A percentile compares a stretch with the other conserved stretches of the same genome.
Conservation (phyloP, 1,140 invertebrate species). For the Aphelinus certus region DNA sequence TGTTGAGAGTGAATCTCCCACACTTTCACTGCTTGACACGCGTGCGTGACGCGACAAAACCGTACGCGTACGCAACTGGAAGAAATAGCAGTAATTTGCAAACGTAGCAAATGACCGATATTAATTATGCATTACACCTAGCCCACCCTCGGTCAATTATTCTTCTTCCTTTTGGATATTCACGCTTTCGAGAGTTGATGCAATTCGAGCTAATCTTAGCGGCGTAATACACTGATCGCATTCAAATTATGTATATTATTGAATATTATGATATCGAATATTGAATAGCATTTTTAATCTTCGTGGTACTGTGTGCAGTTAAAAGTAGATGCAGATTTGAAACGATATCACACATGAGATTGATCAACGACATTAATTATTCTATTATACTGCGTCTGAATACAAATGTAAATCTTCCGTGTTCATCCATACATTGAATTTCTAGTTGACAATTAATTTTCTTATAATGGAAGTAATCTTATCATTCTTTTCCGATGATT, state of each 20-base stretch:
- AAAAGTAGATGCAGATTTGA: no score
- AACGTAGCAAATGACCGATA: constrained; percentile 3
- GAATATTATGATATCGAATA: not conserved
- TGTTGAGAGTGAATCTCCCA: constrained; percentile 34
- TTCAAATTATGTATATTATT: not conserved
- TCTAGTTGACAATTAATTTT: no score
- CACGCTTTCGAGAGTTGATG: not conserved
- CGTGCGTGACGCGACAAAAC: constrained; percentile 12
- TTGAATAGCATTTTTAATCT: no score
- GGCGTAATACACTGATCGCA: no score
- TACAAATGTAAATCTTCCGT: no score
- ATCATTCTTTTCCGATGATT: no score
- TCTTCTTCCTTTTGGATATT: not conserved
- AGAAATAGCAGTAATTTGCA: constrained; percentile 19
- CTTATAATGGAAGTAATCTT: no score
- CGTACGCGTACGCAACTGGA: not conserved
- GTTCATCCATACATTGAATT: no score
- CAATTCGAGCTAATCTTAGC: not conserved
- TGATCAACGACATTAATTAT: no score
- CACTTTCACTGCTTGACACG: constrained; percentile 32
- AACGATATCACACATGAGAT: no score
- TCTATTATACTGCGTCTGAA: no score
- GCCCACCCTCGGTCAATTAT: not conserved
- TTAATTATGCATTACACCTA: not conserved
- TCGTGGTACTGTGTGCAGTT: no score